phyloP scores from a whole-genome alignment of 2,113 vertebrate species.

The Muscicapa adusta region DNA sequence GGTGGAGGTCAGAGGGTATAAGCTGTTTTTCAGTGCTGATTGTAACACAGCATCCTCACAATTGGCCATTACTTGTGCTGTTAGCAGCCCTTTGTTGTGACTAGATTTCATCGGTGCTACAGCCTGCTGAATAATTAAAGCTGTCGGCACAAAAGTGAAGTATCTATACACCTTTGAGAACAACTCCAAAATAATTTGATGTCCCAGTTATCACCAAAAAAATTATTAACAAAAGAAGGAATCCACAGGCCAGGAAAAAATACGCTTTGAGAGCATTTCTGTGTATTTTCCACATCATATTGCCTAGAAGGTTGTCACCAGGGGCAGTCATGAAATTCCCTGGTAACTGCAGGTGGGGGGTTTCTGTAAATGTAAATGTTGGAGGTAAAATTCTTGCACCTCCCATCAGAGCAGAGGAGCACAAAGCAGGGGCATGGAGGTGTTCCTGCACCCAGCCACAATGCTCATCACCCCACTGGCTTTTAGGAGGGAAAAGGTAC shows the following conservation, averaged over 20 bases:
- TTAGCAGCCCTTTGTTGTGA: neutral
- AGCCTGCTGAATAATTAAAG: constrained; percentile 38
- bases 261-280: neutral
- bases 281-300: neutral
- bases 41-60: constrained; percentile 11
- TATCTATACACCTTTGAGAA: constrained; percentile 10
- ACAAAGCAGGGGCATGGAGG: neutral
- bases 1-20: constrained; percentile 21
- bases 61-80: neutral
- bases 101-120: neutral
- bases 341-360: neutral
- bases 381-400: neutral
- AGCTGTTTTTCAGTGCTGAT: constrained; percentile 35
- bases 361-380: neutral
- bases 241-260: neutral
- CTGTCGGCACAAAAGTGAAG: constrained; percentile 16
- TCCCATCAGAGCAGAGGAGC: too few species aligned
- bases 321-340: neutral
- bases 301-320: neutral
- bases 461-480: rapidly evolving
- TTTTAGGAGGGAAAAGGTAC: neutral
- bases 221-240: neutral
- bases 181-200: constrained; percentile 32
- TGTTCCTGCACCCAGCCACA: neutral
- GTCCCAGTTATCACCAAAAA: neutral